Base-by-base conservation (phyloP, 2,113 vertebrate genomes). In the Erythrocercus mccallii region DNA sequence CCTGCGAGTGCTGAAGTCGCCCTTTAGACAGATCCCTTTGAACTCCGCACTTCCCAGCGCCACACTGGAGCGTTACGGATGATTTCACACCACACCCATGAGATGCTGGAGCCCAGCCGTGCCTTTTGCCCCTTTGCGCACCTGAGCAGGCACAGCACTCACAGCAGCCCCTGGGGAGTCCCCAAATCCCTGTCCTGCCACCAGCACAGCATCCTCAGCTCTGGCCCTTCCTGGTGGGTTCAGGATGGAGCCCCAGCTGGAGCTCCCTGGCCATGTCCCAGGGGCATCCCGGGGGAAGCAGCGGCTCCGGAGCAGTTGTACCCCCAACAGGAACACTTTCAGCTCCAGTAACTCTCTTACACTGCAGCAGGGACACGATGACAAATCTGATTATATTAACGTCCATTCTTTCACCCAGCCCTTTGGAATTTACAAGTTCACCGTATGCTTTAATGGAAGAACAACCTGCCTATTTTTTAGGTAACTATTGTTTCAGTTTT, bases 51-150 rank as follows among this genome's bases (percentile, higher is more conserved):
- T 53, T 9, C 1, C 50, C 57, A 42, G 1, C 1, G 65, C 72
- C 69, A 6, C 0, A 0, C 2, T 31, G 17, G 12, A 6, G 54
- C 2, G 2, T 2, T 6, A 0, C 0, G 4, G 30, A 2, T 9
- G 61, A 17, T 20, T 61, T 20, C 69, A 25, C 21, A 7, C 1
- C 45, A 21, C 50, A 3, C 0, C 35, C 28, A 8, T 1, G 17
- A 19, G 53, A 33, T 16, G 14, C 50, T 6, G 1, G 19, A 47
- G 54, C 37, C 10, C 2, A 0, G 8, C 28, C 6, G 11, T 12
- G 77, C 23, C n/a, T 84, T n/a, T 35, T 0, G 0, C 44, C 40
- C 33, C 2, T 18, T 3, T 25, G 40, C 30, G 58, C 64, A 35
- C 11, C 15, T 2, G 7, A 22, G 11, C 0, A 4, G 33, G 78